Evolutionary conservation across 2,888 invertebrate genomes (phyloP), one percentile per base, ranked within the genome.

Genomic region (Drosophila melanosoma): DNA sequence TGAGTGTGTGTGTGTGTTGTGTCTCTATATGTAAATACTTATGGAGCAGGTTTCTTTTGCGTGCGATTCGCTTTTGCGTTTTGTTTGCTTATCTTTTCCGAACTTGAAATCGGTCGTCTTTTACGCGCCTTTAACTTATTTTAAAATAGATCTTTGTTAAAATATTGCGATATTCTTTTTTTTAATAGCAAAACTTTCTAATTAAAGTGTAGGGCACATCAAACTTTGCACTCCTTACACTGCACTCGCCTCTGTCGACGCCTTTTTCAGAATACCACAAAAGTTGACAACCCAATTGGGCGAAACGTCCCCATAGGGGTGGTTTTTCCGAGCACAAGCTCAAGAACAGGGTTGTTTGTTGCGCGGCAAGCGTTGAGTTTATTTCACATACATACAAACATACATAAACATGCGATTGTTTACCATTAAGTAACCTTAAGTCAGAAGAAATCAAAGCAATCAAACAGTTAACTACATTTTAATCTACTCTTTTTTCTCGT

Each of bases 181-280:
- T 35, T 35, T 56, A 42, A 38, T n/a, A 58, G 65, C 58, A 26
- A 15, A 62, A 69, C 32, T 61, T 51, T 20, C 20, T 45, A 40
- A 45, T 48, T 49, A 61, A 74, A 67, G 36, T 58, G 32, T 36
- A 38, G 33, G 64, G 62, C 62, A 40, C 64, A 66, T 63, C 45
- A 61, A 80, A 26, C 65, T 59, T 56, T 63, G 36, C 68, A 63
- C 67, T 57, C 65, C 40, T 56, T 40, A 67, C 36, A 57, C 38
- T 36, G 73, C 70, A 42, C 68, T 75, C 69, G 69, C 45, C 70
- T 69, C 76, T 79, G 88, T 81, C 81, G 91, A 90, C 91, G 90
- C 90, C 90, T 90, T 91, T 90, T 81, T 79, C 79, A 76, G 76
- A 82, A 82, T 85, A 78, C 77, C 75, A 81, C 89, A 83, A 74